phyloP scores from a whole-genome alignment of 2,797 vertebrate species.

The Muscicapa comitata region DNA sequence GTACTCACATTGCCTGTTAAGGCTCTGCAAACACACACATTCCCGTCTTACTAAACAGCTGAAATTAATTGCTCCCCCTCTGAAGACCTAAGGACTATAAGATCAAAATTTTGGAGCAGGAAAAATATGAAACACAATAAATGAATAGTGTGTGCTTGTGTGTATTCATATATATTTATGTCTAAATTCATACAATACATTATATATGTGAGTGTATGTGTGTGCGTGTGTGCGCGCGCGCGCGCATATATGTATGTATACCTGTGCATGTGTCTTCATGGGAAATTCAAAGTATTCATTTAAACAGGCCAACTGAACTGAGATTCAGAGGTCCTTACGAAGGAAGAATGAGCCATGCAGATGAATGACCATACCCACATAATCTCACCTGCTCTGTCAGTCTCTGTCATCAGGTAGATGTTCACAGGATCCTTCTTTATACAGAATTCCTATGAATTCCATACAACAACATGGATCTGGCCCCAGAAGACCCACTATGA shows the following conservation, averaged over 20 bases:
- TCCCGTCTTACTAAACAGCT: neutral
- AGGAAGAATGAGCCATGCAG: neutral
- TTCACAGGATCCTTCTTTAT: neutral
- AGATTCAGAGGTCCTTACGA: neutral
- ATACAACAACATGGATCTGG: neutral
- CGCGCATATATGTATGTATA: fast-evolving
- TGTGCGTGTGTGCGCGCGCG: too few relatives aligned
- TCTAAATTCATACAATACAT: neutral
- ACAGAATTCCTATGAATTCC: neutral
- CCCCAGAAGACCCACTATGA: neutral
- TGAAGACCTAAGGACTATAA: neutral
- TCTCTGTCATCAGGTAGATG: neutral
- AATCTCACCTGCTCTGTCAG: fast-evolving
- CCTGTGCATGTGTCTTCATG: neutral
- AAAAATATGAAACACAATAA: neutral
- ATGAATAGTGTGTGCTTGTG: neutral
- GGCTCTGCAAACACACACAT: neutral
- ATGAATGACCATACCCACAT: neutral
- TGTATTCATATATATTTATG: neutral
- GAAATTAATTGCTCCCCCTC: neutral
- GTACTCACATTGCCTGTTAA: neutral
- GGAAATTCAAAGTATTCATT: neutral
- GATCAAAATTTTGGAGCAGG: neutral
- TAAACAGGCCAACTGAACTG: neutral
- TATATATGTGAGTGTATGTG: too few relatives aligned